These are phyloP conservation scores for Agriopis marginaria DNA, from an alignment of 2,888 invertebrate species.

Conservation along the genomic window DNA sequence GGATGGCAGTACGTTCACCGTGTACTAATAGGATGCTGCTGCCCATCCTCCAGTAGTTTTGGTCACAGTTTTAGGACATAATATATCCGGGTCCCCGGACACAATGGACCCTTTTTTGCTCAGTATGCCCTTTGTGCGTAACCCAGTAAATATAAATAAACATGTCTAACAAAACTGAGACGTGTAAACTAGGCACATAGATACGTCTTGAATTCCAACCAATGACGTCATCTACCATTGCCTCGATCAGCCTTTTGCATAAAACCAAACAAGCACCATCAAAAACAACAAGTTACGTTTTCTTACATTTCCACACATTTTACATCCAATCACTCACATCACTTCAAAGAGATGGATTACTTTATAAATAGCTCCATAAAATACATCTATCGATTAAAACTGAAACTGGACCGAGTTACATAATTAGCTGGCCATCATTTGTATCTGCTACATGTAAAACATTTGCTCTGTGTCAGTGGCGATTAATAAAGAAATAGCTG, in stretches of 20 bases:
- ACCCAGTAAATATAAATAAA: neutral
- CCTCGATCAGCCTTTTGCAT: constrained; percentile 12
- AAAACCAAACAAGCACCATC: constrained; percentile 21
- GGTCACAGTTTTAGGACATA: too few relatives aligned
- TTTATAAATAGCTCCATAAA: constrained; percentile 46
- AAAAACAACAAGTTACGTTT: constrained; percentile 31
- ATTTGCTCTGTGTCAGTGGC: constrained; percentile 63
- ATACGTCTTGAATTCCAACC: neutral
- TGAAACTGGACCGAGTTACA: constrained; percentile 61
- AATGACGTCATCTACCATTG: constrained; percentile 3
- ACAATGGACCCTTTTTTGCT: too few relatives aligned
- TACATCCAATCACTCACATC: constrained; percentile 36
- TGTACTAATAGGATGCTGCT: too few relatives aligned
- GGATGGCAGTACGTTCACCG: too few relatives aligned
- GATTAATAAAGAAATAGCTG: constrained; percentile 66
- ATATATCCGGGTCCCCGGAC: too few relatives aligned
- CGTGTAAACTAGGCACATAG: neutral
- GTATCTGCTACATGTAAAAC: constrained; percentile 65
- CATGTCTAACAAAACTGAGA: neutral
- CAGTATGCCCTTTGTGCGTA: neutral
- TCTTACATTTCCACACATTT: constrained; percentile 30
- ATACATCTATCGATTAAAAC: constrained; percentile 58
- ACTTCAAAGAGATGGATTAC: constrained; percentile 40
- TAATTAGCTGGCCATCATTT: constrained; percentile 65
- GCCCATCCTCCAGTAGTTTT: too few relatives aligned